Evolutionary conservation across 1,140 invertebrate species (phyloP).

Genomic region (Nylanderia fulva): DNA sequence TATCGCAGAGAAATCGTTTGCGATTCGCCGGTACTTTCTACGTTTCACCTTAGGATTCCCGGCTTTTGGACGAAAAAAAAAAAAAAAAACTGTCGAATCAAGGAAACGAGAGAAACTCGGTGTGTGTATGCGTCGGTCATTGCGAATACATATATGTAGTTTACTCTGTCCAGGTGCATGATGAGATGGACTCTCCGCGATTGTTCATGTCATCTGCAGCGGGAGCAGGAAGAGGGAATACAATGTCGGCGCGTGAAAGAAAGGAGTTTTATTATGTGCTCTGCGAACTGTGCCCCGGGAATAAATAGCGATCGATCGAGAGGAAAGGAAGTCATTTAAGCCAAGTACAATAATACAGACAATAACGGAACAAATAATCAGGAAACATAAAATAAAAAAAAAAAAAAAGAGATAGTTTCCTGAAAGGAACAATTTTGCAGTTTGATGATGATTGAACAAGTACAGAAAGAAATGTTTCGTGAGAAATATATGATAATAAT

Average conservation of each 20-base stretch:
- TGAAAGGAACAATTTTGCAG: neutral
- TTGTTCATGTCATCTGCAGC: slow-evolving; percentile 14
- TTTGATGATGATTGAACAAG: no score
- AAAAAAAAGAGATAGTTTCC: neutral
- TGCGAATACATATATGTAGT: slow-evolving; percentile 46
- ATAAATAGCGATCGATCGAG: neutral
- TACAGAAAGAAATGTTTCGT: no score
- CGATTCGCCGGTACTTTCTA: slow-evolving; percentile 63
- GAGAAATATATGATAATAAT: no score
- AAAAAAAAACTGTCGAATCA: slow-evolving; percentile 21
- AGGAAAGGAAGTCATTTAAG: slow-evolving; percentile 29
- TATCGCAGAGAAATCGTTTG: slow-evolving; percentile 47
- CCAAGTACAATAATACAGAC: slow-evolving; percentile 34
- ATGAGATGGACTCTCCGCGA: slow-evolving; percentile 15
- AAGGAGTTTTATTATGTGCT: slow-evolving; percentile 37
- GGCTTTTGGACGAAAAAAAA: slow-evolving; percentile 41
- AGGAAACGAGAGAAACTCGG: slow-evolving; percentile 53
- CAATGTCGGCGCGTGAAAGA: neutral
- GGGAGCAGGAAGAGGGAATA: neutral
- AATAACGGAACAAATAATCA: slow-evolving; percentile 38
- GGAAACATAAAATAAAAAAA: neutral
- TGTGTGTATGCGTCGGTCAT: slow-evolving; percentile 19
- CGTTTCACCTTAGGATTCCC: slow-evolving; percentile 54
- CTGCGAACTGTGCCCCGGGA: slow-evolving; percentile 12
- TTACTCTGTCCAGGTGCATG: slow-evolving; percentile 53